Evolutionary conservation across 2,113 vertebrate genomes (phyloP), one percentile per base, ranked within the genome.

Genomic region (Eudorcas thomsonii): DNA sequence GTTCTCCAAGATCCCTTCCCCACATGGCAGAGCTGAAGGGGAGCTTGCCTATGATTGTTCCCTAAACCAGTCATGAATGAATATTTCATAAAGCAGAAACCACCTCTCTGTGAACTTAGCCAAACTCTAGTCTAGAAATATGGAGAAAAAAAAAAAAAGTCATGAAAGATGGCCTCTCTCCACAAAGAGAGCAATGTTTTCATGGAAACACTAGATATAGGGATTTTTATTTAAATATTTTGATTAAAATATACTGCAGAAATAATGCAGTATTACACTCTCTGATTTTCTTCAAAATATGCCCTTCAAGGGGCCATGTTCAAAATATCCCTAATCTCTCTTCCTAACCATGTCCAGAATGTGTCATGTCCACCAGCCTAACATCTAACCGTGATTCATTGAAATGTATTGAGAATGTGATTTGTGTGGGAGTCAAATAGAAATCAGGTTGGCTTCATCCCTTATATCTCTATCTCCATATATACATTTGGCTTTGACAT

Each of bases 401-500:
- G 91, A 95, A 97, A 96, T 84, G 54, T 96, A 39, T 82, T 96
- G 39, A 59, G 82, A 96, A 96, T 97, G 59, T 93, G 87, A 96
- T 97, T 95, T 95, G 90, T 71, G 64, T 96, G 64, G 54, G 90
- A 96, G 64, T 97, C 96, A 98, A 97, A 96, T 23, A 95, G 39
- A 97, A 95, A 98, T 96, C 91, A 97, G 62, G 96, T 95, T 96
- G 95, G 59, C 43, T 78, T 82, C 39, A 87, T 97, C 59, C 88
- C 78, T 78, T 92, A 97, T 96, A 97, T 97, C 94, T 96, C 77
- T 85, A 78, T 96, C 95, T 98, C 57, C 91, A 36, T 94, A 54
- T 86, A 96, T 98, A 85, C 39, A 80, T 91, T 71, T 94, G 98
- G 25, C 94, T 97, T 97, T 98, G 94, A 98, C 91, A 98, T 96